Base-by-base conservation (phyloP, 1,140 invertebrate species). In the Drosophila athabasca region DNA sequence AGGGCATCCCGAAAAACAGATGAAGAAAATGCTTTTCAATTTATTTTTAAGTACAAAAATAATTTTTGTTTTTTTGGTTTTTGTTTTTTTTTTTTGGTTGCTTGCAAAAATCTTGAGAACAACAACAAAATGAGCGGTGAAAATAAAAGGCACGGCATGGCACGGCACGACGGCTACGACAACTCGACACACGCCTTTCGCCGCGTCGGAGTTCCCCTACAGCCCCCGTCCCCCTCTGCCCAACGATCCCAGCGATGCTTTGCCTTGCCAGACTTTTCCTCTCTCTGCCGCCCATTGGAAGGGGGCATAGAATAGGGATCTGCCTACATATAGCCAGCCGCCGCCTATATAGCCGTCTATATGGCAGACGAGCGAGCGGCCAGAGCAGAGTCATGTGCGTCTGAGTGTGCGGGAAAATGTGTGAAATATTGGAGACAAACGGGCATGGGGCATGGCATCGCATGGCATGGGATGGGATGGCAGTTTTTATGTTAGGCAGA, bases 341-440 rank as follows among this genome's bases (percentile, higher is more conserved):
- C 17, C 17, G 17, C 17, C 17, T 19, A 65, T 74, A 54, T 71
- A 65, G 76, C 31, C 49, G 61, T 79, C 59, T 65, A 65, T 59
- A 76, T 62, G 71, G 60, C 60, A 76, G 60, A 50, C 72, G 57
- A 19, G 17, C 17, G 17, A 19, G 17, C 50, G 35, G 3, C 35
- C 24, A 19, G 17, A 19, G 17, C 17, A 19, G 17, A 19, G 17
- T 19, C 17, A 1, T 1, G 17, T 19, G 17, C 17, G 17, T 19
- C 17, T 19, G 49, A 60, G 50, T 71, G 76, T 66, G 62, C 35
- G 35, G 35, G 11, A 39, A 60, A 80, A 59, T 75, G 61, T 87
- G 82, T 83, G 84, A 89, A 89, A 85, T 89, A 89, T 89, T 89
- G 84, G 84, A 89, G 84, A 90, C 84, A 89, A 90, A 85, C 84